These are phyloP conservation scores for Andrena cerasifolii DNA, from an alignment of 1,140 invertebrate species.

Conservation along the genomic window DNA sequence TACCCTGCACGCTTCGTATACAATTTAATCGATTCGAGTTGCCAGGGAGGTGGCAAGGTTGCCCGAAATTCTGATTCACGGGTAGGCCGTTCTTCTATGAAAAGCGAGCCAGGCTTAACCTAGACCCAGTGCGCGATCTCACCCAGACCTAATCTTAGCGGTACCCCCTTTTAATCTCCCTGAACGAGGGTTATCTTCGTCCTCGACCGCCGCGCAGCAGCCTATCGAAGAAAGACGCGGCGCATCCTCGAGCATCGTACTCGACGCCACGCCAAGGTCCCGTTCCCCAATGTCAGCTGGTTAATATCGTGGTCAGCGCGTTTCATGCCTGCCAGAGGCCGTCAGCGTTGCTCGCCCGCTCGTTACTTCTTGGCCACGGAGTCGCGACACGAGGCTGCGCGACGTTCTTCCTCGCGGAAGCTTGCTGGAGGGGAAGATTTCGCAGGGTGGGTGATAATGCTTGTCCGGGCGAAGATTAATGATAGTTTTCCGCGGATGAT, in stretches of 20 bases:
- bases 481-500: not conserved
- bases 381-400: not conserved
- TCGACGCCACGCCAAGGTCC: conserved; percentile 21
- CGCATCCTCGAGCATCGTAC: conserved; percentile 14
- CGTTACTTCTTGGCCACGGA: not conserved
- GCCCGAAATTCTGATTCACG: too few species aligned
- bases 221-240: not conserved
- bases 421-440: not conserved
- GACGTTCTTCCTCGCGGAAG: not conserved
- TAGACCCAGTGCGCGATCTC: too few species aligned
- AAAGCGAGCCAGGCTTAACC: not conserved
- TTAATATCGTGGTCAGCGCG: conserved; percentile 15
- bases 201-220: not conserved
- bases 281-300: conserved; percentile 32
- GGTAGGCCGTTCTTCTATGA: too few species aligned
- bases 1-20: too few species aligned
- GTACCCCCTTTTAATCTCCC: conserved; percentile 9
- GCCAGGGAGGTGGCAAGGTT: too few species aligned
- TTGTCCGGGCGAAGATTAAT: conserved; percentile 17
- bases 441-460: not conserved
- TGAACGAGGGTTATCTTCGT: conserved; percentile 17
- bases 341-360: conserved; percentile 5
- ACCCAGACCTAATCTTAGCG: conserved; percentile 37
- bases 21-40: too few species aligned
- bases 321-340: conserved; percentile 2